Evolutionary conservation across 2,888 invertebrate genomes (phyloP).

Genomic region (Callosobruchus maculatus): DNA sequence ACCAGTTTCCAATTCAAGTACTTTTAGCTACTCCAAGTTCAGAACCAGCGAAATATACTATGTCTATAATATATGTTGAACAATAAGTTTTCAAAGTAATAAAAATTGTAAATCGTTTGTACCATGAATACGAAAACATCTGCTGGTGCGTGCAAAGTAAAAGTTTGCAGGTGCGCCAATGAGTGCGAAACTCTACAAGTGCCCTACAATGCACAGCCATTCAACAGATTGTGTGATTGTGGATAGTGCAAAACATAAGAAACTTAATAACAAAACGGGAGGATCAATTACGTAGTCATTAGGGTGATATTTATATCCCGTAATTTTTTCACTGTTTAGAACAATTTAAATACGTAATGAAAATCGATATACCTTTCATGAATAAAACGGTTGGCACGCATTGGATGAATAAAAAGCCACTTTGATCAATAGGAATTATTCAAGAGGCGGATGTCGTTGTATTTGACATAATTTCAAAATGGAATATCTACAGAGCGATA

Average conservation of each 20-base stretch:
- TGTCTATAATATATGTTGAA: no score
- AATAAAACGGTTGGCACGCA: constrained; percentile 13
- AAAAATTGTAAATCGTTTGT: no score
- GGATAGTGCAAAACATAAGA: neutral
- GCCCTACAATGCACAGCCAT: neutral
- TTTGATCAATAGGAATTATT: constrained; percentile 14
- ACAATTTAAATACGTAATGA: neutral
- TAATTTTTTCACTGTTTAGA: neutral
- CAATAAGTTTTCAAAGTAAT: no score
- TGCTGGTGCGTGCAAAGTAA: no score
- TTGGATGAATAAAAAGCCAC: constrained; percentile 14
- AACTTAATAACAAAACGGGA: neutral
- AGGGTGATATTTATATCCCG: neutral
- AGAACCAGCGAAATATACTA: no score
- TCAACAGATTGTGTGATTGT: neutral
- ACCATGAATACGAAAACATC: no score
- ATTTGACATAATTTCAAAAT: constrained; percentile 7
- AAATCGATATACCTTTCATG: constrained; percentile 1
- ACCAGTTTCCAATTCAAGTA: no score
- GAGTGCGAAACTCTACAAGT: neutral
- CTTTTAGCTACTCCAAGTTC: no score
- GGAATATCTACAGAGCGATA: neutral
- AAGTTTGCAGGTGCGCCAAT: neutral
- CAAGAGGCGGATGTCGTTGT: constrained; percentile 11
- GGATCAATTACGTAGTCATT: neutral